phyloP scores from a whole-genome alignment of 2,888 invertebrate species.

The Hydroisotoma schaefferi region DNA sequence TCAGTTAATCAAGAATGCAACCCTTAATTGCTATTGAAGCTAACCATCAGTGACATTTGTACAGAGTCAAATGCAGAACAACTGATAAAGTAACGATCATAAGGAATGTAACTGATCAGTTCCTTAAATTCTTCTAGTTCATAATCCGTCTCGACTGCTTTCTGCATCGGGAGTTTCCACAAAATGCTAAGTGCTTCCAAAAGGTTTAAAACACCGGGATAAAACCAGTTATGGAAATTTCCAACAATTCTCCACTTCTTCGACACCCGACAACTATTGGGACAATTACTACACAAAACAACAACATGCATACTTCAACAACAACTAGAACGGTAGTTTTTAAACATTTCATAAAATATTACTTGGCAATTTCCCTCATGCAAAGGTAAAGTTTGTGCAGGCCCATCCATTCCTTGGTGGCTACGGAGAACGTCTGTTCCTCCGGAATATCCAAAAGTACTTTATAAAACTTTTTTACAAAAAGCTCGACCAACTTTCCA shows the following conservation, averaged over 20 bases:
- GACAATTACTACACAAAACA: not conserved
- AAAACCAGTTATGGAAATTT: slow-evolving; percentile 23
- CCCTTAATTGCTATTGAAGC: not conserved
- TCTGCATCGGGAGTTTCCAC: slow-evolving; percentile 27
- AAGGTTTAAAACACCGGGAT: slow-evolving; percentile 26
- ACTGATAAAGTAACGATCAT: slow-evolving; percentile 3
- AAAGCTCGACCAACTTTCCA: slow-evolving; percentile 29
- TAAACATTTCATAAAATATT: not conserved
- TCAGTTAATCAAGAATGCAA: not conserved
- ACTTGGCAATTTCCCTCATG: slow-evolving; percentile 25
- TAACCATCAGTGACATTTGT: slow-evolving; percentile 7
- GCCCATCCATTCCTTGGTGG: too few species aligned
- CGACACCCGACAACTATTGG: not conserved
- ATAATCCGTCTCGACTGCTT: slow-evolving; percentile 13
- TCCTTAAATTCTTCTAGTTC: slow-evolving; percentile 8
- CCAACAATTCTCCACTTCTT: not conserved
- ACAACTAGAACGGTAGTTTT: not conserved
- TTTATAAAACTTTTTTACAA: slow-evolving; percentile 22
- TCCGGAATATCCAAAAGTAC: too few species aligned
- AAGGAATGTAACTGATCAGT: not conserved
- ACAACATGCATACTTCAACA: not conserved
- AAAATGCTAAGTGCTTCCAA: slow-evolving; percentile 19
- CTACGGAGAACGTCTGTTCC: too few species aligned
- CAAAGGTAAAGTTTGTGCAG: slow-evolving; percentile 23
- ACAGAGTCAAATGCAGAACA: slow-evolving; percentile 29